These are phyloP conservation scores for Progne subis DNA, from an alignment of 2,113 vertebrate species.

Conservation along the genomic window DNA sequence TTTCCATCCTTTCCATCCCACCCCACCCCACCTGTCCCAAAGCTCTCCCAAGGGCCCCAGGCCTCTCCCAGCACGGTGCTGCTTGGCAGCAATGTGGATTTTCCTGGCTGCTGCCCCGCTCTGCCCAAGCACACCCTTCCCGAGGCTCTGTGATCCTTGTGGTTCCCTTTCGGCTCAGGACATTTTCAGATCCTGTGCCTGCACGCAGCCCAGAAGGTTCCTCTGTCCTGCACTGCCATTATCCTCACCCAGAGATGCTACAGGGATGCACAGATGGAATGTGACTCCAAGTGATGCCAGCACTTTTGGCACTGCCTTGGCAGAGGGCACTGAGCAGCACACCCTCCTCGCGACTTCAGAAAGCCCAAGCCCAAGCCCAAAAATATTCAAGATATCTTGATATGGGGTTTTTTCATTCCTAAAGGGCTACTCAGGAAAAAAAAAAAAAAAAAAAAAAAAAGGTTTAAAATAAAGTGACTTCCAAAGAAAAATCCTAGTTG, in stretches of 20 bases:
- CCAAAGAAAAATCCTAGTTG: not conserved
- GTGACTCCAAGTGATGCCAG: not conserved
- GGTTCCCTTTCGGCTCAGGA: rapidly evolving
- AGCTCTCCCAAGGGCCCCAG: not conserved
- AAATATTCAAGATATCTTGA: no score
- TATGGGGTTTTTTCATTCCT: not conserved
- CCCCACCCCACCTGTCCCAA: not conserved
- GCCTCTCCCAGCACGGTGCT: not conserved
- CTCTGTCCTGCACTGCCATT: rapidly evolving
- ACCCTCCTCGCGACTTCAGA: not conserved
- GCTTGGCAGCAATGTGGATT: rapidly evolving
- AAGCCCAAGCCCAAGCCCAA: not conserved
- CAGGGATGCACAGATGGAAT: not conserved
- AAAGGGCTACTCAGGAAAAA: not conserved
- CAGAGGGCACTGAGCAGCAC: not conserved
- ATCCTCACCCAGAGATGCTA: not conserved
- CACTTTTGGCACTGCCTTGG: not conserved
- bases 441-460: not conserved
- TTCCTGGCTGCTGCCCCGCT: not conserved
- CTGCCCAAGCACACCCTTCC: rapidly evolving
- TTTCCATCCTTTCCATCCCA: no score
- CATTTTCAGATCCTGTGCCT: rapidly evolving
- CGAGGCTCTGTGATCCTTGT: rapidly evolving
- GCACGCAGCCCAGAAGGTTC: rapidly evolving
- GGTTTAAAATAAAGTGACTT: not conserved